Evolutionary conservation across 2,888 invertebrate genomes (phyloP).

Genomic region (Corythucha ciliata): DNA sequence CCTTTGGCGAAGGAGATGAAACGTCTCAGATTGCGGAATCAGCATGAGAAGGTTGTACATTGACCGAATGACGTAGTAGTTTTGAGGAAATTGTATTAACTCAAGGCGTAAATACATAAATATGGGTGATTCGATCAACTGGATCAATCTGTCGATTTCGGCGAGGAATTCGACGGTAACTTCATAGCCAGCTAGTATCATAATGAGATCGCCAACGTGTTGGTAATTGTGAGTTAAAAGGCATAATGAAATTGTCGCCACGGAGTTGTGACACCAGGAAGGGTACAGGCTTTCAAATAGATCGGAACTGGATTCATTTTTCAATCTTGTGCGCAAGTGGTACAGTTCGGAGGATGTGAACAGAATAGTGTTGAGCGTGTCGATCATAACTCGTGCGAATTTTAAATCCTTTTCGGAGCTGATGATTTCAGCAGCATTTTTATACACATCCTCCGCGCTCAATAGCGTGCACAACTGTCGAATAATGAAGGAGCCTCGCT

Average conservation of each 20-base stretch:
- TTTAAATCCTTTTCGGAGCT: conserved; percentile 64
- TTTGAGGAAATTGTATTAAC: conserved; percentile 66
- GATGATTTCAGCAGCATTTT: conserved; percentile 75
- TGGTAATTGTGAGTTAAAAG: conserved; percentile 89
- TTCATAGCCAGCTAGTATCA: conserved; percentile 82
- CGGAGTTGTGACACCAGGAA: conserved; percentile 96
- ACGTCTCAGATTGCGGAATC: conserved; percentile 94
- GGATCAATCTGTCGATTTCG: conserved; percentile 95
- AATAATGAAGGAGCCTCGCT: conserved; percentile 90
- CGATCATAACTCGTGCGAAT: conserved; percentile 85
- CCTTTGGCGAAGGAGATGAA: conserved; percentile 70
- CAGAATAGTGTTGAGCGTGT: conserved; percentile 83
- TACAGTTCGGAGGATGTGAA: conserved; percentile 92
- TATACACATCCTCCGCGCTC: conserved; percentile 88
- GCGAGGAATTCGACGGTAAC: conserved; percentile 91
- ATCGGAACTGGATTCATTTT: conserved; percentile 62
- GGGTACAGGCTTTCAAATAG: conserved; percentile 81
- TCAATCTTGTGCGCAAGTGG: conserved; percentile 70
- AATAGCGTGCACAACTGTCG: conserved; percentile 89
- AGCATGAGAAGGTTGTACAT: conserved; percentile 95
- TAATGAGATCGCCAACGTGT: conserved; percentile 82
- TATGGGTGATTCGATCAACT: conserved; percentile 96
- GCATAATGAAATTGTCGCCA: conserved; percentile 89
- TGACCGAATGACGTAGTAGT: conserved; percentile 72
- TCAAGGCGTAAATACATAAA: conserved; percentile 93